These are phyloP conservation scores for Cuculus canorus DNA, from an alignment of 2,797 vertebrate genomes.

Conservation along the genomic window DNA sequence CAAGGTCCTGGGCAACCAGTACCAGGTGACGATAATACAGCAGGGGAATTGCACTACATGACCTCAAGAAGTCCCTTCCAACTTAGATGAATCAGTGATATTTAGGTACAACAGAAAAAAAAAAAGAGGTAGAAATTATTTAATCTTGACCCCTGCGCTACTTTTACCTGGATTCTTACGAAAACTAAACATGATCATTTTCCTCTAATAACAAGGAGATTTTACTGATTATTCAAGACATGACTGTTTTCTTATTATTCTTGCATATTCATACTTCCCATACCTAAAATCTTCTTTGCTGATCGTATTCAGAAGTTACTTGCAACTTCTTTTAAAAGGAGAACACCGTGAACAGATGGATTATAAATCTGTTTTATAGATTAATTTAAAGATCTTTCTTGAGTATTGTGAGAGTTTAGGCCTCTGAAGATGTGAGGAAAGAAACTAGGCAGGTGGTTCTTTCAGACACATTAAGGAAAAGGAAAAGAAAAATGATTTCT, in stretches of 20 bases:
- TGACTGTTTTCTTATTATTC: background rate
- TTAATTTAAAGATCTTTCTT: background rate
- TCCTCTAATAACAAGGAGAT: background rate
- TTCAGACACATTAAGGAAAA: background rate
- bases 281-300: background rate
- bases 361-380: background rate
- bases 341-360: background rate
- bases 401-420: background rate
- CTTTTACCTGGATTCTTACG: background rate
- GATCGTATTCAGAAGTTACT: background rate
- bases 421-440: background rate
- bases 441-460: background rate
- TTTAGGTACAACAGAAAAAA: background rate
- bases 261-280: background rate
- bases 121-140: background rate
- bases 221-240: background rate
- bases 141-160: background rate
- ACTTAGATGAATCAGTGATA: background rate
- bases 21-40: background rate
- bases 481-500: background rate
- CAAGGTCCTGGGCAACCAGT: background rate
- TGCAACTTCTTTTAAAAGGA: background rate
- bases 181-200: background rate
- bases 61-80: background rate
- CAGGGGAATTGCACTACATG: background rate